A percentile compares a stretch with the other conserved stretches of the same genome.
phyloP scores from a whole-genome alignment of 2,888 invertebrate species.

The Hirtodrosophila confusa region DNA sequence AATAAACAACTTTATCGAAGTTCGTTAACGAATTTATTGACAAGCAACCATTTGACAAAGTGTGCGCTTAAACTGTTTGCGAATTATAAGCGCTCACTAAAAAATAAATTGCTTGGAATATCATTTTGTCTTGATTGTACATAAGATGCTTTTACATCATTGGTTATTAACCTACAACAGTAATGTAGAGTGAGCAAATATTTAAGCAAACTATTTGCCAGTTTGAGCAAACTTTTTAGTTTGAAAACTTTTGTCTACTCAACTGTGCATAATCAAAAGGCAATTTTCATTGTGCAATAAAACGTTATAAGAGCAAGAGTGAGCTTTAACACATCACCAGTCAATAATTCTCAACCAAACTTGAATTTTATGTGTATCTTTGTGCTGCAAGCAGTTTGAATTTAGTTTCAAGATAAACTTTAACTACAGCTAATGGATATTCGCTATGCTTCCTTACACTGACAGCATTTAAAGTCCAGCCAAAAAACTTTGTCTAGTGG shows the following conservation, averaged over 20 bases:
- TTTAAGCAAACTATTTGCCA: constrained; percentile 12
- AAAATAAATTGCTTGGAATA: too few relatives aligned
- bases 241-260: not conserved
- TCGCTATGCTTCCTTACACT: not conserved
- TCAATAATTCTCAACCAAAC: constrained; percentile 6
- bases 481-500: constrained; percentile 39
- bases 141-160: too few relatives aligned
- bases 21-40: too few relatives aligned
- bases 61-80: too few relatives aligned
- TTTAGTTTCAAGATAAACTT: constrained; percentile 39
- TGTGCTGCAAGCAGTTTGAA: constrained; percentile 20
- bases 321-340: constrained; percentile 5
- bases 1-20: too few relatives aligned
- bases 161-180: not conserved
- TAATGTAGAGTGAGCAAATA: constrained; percentile 8
- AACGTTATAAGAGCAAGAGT: not conserved
- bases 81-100: too few relatives aligned
- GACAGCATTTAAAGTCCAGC: constrained; percentile 13
- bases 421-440: constrained; percentile 53
- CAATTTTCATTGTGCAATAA: constrained; percentile 16
- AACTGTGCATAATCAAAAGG: constrained; percentile 8
- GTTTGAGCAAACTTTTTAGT: not conserved
- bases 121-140: too few relatives aligned
- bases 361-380: constrained; percentile 7
- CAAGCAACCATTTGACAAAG: too few relatives aligned